A percentile compares a stretch with the other conserved stretches of the same genome.
These are phyloP conservation scores for Squalus acanthias DNA, from an alignment of 2,797 vertebrate genomes.

Conservation along the genomic window DNA sequence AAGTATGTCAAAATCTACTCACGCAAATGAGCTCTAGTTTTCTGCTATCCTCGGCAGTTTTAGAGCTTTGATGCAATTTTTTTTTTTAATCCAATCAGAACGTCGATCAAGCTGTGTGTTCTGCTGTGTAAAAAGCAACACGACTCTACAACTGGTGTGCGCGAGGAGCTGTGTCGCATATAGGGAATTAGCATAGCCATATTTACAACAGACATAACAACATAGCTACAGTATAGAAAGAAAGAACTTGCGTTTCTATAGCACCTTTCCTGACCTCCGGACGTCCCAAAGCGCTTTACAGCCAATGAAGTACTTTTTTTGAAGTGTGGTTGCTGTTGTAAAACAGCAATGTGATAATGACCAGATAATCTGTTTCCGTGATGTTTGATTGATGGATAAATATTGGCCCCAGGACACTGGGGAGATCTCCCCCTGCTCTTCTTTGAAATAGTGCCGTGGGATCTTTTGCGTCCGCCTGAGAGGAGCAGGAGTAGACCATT, in stretches of 20 bases:
- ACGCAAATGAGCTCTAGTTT: conserved; percentile 11
- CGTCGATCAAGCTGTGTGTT: background rate
- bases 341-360: background rate
- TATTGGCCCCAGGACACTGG: no score
- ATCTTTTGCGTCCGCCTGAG: no score
- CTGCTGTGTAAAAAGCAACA: background rate
- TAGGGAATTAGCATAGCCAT: background rate
- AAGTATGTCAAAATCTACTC: background rate
- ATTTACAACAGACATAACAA: background rate
- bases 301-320: background rate
- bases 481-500: background rate
- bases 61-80: background rate
- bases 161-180: no score
- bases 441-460: no score
- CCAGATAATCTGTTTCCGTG: background rate
- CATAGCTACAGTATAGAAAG: background rate
- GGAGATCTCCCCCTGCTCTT: no score
- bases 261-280: background rate
- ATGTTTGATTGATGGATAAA: no score
- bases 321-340: no score
- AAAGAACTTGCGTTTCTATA: background rate
- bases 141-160: background rate
- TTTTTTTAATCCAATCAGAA: background rate
- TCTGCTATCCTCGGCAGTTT: background rate
- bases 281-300: background rate